These are phyloP conservation scores for Dichetophora obliterata DNA, from an alignment of 2,888 invertebrate genomes.

Conservation along the genomic window DNA sequence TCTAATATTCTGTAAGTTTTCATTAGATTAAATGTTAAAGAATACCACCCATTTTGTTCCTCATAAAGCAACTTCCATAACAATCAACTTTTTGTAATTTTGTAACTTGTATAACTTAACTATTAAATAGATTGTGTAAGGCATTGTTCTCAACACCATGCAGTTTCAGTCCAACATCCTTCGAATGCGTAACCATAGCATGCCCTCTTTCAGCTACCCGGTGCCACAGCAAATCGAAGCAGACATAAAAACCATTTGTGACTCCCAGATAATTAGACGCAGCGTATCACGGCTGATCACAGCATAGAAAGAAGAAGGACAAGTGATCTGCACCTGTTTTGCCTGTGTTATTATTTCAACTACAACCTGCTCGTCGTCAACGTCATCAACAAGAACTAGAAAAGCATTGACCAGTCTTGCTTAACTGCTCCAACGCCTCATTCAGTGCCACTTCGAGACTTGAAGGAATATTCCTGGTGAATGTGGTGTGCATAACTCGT, in stretches of 20 bases:
- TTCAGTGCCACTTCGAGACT: neutral
- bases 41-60: too few species aligned
- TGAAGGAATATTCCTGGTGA: neutral
- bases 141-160: too few species aligned
- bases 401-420: too few species aligned
- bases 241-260: constrained; percentile 50
- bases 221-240: constrained; percentile 8
- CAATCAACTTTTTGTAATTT: too few species aligned
- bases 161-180: too few species aligned
- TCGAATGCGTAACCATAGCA: neutral
- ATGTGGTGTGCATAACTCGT: neutral
- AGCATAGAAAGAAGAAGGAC: neutral
- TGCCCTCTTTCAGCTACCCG: neutral
- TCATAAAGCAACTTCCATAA: too few species aligned
- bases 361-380: neutral
- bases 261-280: constrained; percentile 63
- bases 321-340: constrained; percentile 24
- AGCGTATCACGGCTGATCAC: neutral
- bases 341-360: neutral
- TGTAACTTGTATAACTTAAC: too few species aligned
- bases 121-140: too few species aligned
- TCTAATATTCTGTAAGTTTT: too few species aligned
- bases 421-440: neutral
- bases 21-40: too few species aligned
- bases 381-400: neutral